Evolutionary conservation across 2,113 vertebrate species (phyloP).

Genomic region (Tenebrosternarchus preto): DNA sequence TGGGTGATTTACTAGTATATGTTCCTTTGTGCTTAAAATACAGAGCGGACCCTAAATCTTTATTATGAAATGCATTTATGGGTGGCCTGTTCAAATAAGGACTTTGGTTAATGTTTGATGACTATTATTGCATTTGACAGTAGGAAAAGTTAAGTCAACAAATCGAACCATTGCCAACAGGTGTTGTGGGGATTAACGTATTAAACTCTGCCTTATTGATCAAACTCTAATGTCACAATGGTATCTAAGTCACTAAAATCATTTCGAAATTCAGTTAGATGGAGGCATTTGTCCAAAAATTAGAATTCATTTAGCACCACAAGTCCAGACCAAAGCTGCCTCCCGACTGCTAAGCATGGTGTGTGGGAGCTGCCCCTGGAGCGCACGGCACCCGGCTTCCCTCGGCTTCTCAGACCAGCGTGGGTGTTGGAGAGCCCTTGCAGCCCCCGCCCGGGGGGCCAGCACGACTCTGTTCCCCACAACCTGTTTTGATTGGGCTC

Average conservation of each 20-base stretch:
- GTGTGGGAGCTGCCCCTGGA: not conserved
- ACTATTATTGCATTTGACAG: not conserved
- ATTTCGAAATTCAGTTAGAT: not conserved
- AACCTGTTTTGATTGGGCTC: conserved; percentile 84
- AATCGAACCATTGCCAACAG: conserved; percentile 36
- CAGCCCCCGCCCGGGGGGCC: not conserved
- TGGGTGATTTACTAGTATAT: no score
- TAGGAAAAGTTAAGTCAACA: conserved; percentile 39
- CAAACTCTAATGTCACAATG: conserved; percentile 32
- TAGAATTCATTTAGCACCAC: not conserved
- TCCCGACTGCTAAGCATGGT: no score
- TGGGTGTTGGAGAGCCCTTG: not conserved
- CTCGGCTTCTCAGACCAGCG: not conserved
- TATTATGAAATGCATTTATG: conserved; percentile 19
- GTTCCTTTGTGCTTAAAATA: not conserved
- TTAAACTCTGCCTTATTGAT: conserved; percentile 2
- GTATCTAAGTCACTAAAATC: not conserved
- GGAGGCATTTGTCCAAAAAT: not conserved
- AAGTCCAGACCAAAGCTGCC: not conserved
- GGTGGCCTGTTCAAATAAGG: conserved; percentile 21
- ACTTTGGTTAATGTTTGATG: conserved; percentile 43
- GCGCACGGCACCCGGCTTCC: not conserved
- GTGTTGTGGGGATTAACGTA: not conserved
- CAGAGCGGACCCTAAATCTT: not conserved
- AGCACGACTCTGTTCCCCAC: conserved; percentile 53